Evolutionary conservation across 2,113 vertebrate species (phyloP).

Genomic region (Bucco capensis): DNA sequence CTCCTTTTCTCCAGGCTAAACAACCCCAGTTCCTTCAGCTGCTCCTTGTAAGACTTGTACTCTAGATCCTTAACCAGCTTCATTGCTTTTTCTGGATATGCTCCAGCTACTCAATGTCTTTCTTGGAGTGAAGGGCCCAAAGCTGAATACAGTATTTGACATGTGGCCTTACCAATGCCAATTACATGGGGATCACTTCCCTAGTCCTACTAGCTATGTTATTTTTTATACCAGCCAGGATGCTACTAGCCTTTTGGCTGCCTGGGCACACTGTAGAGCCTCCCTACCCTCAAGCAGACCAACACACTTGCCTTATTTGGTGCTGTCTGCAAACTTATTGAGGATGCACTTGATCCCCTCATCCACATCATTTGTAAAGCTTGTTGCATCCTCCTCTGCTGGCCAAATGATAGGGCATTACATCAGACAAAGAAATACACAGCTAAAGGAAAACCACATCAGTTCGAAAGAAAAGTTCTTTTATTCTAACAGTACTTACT

Average conservation of each 20-base stretch:
- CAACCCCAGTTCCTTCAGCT: background rate
- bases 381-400: background rate
- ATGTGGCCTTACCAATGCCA: background rate
- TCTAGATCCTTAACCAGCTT: background rate
- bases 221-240: background rate
- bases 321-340: background rate
- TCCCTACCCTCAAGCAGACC: background rate
- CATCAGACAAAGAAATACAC: background rate
- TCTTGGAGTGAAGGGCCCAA: background rate
- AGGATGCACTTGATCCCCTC: background rate
- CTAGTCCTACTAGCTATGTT: no score
- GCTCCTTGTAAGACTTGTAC: background rate
- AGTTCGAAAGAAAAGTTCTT: background rate
- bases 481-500: background rate
- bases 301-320: background rate
- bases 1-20: background rate
- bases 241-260: background rate
- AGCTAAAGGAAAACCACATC: background rate
- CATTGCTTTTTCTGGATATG: background rate
- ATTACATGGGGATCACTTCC: no score
- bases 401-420: background rate
- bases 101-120: background rate
- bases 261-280: background rate
- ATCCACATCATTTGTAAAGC: background rate
- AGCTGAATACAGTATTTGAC: background rate